Base-by-base conservation (phyloP, 2,888 invertebrate species). In the Nephrocerus scutellatus region DNA sequence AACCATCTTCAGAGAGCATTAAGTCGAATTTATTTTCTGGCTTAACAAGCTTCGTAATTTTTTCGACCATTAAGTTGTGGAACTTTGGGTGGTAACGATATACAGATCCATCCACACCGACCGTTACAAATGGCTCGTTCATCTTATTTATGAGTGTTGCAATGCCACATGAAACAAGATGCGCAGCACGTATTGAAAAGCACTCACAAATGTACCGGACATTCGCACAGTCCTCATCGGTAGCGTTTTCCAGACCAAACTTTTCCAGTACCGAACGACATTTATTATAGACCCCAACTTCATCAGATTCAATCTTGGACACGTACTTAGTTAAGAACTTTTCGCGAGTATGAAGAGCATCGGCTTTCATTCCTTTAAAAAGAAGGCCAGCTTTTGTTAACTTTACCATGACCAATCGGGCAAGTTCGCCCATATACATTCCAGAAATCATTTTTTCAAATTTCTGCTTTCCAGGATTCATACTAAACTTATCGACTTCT, bases 361-460 rank as follows among this genome's bases (percentile, higher is more conserved):
- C 83, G 1, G 90, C 85, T 5, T 82, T 81, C 55, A 81, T 78
- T 0, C 93, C 95, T 8, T 79, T 80, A 62, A 96, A 95, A 4
- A 96, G 66, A 2, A 89, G 71, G 2, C 84, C 84, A 54, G 78
- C 77, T 53, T 78, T 77, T 7, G 87, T 83, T 57, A 92, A 82
- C 62, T 85, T 84, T 33, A 84, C 85, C 35, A 96, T 72, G 8
- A 84, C 85, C 33, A 90, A 74, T 41, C 98, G 80, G 6, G 85
- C 89, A 48, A 98, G 67, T 68, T 98, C 97, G 9, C 97, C 97
- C 86, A 97, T 83, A 69, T 97, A 97, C 96, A 97, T 96, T 46
- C 96, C 97, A 3, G 93, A 93, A 58, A 96, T 95, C 93, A 96
- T 96, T 70, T 97, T 97, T 67, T 97, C 97, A 45, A 70, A 89